Conservation (phyloP, 2,113 vertebrate species). For the Plecturocebus donacophilus region DNA sequence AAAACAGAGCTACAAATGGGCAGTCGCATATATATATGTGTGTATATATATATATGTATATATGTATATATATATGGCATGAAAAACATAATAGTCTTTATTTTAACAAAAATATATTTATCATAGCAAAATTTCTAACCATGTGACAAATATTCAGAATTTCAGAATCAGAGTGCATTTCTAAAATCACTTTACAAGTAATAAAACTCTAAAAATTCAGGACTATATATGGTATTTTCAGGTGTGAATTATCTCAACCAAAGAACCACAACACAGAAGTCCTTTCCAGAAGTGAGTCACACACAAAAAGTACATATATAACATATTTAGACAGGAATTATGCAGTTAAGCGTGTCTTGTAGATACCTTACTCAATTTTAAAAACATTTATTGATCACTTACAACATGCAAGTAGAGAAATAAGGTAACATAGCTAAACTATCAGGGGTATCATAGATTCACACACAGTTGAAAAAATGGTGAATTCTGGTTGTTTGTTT, state of each 20-base stretch:
- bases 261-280: not conserved
- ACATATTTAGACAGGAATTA: not conserved
- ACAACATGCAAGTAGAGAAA: not conserved
- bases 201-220: conserved; percentile 1
- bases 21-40: no score
- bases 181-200: not conserved
- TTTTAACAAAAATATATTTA: not conserved
- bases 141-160: not conserved
- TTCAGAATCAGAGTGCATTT: not conserved
- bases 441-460: not conserved
- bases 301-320: not conserved
- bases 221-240: not conserved
- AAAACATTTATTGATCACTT: not conserved
- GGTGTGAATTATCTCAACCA: not conserved
- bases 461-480: not conserved
- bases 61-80: not conserved
- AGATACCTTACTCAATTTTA: not conserved
- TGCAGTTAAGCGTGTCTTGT: not conserved
- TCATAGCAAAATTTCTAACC: not conserved
- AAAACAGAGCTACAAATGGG: not conserved
- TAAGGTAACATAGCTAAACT: not conserved
- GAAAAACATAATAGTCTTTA: not conserved
- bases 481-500: not conserved
- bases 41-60: no score
- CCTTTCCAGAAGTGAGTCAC: not conserved